phyloP scores from a whole-genome alignment of 2,797 vertebrate species.

The Denticeps clupeoides region DNA sequence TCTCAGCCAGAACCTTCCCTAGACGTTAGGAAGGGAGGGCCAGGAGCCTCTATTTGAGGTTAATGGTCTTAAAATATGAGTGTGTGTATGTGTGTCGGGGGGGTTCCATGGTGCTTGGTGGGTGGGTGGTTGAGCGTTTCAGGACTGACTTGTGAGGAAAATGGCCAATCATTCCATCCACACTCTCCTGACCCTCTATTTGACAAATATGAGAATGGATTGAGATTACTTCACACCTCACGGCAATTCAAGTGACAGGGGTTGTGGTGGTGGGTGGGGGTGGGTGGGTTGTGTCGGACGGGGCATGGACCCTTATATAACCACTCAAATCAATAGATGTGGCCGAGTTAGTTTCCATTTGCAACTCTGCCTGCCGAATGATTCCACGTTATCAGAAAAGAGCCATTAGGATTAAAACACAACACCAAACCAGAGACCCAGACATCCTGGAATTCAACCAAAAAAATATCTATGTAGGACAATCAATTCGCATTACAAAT shows the following conservation, averaged over 20 bases:
- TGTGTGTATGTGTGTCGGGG: too few relatives aligned
- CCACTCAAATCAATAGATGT: constrained; percentile 14
- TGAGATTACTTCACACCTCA: constrained; percentile 10
- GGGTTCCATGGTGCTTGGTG: not conserved
- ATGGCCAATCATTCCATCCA: constrained; percentile 1
- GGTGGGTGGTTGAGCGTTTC: not conserved
- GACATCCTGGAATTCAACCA: constrained; percentile 4
- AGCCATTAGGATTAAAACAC: constrained; percentile 11
- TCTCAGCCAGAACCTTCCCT: too few relatives aligned
- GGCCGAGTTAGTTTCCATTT: constrained; percentile 19
- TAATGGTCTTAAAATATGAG: constrained; percentile 4
- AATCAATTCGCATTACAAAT: too few relatives aligned
- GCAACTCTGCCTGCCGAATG: constrained; percentile 13
- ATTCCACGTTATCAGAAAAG: constrained; percentile 17
- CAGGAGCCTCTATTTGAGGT: not conserved
- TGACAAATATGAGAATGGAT: not conserved
- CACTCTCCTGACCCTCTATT: not conserved
- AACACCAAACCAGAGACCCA: constrained; percentile 2
- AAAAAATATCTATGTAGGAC: too few relatives aligned
- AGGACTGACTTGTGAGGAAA: not conserved
- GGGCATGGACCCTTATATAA: constrained; percentile 20
- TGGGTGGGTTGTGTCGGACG: not conserved
- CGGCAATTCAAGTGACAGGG: not conserved
- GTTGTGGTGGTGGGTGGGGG: not conserved
- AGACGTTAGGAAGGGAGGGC: not conserved